These are phyloP conservation scores for Podarcis muralis DNA, from an alignment of 2,113 vertebrate species.

Conservation along the genomic window DNA sequence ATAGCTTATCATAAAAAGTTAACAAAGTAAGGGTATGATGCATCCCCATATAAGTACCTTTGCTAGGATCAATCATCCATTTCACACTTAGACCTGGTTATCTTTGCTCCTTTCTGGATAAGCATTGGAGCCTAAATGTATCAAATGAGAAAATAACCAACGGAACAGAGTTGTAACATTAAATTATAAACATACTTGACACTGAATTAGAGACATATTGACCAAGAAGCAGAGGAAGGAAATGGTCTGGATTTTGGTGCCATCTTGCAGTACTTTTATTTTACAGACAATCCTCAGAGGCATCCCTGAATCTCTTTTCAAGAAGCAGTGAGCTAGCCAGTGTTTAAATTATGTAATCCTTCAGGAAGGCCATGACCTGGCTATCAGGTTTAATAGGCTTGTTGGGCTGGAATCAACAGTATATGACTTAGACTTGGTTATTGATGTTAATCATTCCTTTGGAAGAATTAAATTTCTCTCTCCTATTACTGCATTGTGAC, in stretches of 20 bases:
- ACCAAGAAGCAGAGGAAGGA: conserved; percentile 41
- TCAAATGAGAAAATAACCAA: conserved; percentile 69
- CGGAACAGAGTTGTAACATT: conserved; percentile 62
- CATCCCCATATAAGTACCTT: not conserved
- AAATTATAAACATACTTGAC: conserved; percentile 72
- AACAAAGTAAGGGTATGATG: not conserved
- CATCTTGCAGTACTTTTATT: conserved; percentile 35
- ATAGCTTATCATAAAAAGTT: not conserved
- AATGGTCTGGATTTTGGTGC: conserved; percentile 19
- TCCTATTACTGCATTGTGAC: not conserved
- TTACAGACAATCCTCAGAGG: conserved; percentile 23
- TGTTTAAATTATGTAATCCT: conserved; percentile 27
- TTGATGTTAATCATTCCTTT: not conserved
- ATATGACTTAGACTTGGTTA: not conserved
- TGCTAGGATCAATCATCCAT: not conserved
- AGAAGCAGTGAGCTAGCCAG: not conserved
- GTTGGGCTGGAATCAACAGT: conserved; percentile 47
- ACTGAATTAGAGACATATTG: conserved; percentile 56
- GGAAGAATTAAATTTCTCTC: not conserved
- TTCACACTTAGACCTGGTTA: not conserved
- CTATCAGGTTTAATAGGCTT: conserved; percentile 25
- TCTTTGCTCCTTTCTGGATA: conserved; percentile 50
- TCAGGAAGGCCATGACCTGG: conserved; percentile 30
- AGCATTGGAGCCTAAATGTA: conserved; percentile 37
- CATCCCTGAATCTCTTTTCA: not conserved